Evolutionary conservation across 2,888 invertebrate species (phyloP).

Genomic region (Epinotia ramella): DNA sequence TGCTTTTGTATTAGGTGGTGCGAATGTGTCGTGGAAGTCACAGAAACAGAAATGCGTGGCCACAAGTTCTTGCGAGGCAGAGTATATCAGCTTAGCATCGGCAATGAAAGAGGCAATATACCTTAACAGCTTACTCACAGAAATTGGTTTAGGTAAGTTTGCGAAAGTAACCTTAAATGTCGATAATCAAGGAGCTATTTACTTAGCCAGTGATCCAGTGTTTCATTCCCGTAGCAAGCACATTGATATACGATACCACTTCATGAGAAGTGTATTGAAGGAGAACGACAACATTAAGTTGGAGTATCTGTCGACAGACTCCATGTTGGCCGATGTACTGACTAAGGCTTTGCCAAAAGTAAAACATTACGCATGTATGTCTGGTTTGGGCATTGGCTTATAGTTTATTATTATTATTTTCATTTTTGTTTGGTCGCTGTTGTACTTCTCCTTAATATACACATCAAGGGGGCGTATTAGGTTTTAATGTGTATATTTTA

Average conservation of each 20-base stretch:
- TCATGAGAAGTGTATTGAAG: background rate
- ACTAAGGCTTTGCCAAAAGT: background rate
- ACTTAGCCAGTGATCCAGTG: background rate
- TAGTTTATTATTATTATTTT: background rate
- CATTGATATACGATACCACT: constrained; percentile 4
- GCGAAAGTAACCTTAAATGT: constrained; percentile 1
- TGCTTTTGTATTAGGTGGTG: constrained; percentile 1
- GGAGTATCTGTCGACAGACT: background rate
- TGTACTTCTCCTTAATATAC: background rate
- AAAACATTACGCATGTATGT: background rate
- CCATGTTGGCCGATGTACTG: background rate
- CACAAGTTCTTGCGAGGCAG: background rate
- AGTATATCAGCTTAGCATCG: constrained; percentile 3
- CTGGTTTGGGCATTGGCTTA: background rate
- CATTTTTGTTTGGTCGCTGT: background rate
- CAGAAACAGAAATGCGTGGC: constrained; percentile 3
- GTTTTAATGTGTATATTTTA: too few species aligned
- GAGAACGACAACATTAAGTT: background rate
- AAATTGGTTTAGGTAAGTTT: constrained; percentile 20
- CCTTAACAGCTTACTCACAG: constrained; percentile 5
- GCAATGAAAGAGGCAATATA: constrained; percentile 18
- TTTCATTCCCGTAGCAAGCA: constrained; percentile 16
- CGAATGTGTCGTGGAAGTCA: background rate
- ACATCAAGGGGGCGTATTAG: constrained; percentile 8
- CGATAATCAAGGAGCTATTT: constrained; percentile 12